phyloP scores from a whole-genome alignment of 2,888 invertebrate species.

The Argyra leucocephala region DNA sequence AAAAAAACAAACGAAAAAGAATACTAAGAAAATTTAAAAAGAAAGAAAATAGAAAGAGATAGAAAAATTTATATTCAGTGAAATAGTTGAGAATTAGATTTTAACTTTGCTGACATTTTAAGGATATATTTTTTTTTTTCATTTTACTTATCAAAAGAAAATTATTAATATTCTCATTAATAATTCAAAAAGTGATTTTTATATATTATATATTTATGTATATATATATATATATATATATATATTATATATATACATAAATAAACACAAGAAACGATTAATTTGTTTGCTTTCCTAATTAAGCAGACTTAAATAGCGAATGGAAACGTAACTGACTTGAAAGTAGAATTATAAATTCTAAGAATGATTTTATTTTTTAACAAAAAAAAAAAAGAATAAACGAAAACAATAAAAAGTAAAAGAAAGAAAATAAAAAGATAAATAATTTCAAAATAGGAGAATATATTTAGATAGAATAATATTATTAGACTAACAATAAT shows the following conservation, averaged over 20 bases:
- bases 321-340: neutral
- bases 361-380: no score
- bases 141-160: neutral
- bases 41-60: no score
- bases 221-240: neutral
- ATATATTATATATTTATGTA: neutral
- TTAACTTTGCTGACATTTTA: neutral
- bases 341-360: no score
- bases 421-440: no score
- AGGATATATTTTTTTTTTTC: neutral
- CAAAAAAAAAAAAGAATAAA: no score
- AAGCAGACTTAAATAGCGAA: neutral
- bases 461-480: no score
- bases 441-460: no score
- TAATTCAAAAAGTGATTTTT: neutral
- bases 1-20: no score
- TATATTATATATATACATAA: neutral
- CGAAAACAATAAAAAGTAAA: no score
- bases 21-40: no score
- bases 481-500: no score
- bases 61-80: no score
- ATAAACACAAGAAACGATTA: neutral
- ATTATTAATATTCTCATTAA: conserved; percentile 6
- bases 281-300: neutral
- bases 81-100: neutral